Percentiles rank a stretch among this genome's conserved stretches.
phyloP scores from a whole-genome alignment of 2,888 invertebrate species.

The Parnassius mnemosyne region DNA sequence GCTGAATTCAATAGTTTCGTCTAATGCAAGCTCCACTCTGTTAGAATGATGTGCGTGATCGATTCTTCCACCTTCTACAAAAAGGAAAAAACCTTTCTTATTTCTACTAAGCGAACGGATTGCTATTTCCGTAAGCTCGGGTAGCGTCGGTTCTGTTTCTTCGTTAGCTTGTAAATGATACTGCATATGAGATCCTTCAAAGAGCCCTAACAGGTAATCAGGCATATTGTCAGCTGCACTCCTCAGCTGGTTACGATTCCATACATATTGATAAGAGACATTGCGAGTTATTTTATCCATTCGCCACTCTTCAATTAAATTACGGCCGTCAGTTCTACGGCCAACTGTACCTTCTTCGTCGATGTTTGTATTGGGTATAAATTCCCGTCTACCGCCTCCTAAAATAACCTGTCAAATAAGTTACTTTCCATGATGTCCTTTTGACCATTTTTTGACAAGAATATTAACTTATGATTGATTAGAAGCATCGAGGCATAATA shows the following conservation, averaged over 20 bases:
- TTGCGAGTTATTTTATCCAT: constrained; percentile 57
- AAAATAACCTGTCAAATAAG: constrained; percentile 78
- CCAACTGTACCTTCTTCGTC: constrained; percentile 76
- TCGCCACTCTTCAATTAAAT: constrained; percentile 85
- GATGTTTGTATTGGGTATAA: constrained; percentile 71
- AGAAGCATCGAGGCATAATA: no score
- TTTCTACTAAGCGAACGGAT: constrained; percentile 82
- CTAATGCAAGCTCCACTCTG: constrained; percentile 75
- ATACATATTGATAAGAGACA: constrained; percentile 71
- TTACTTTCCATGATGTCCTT: not conserved
- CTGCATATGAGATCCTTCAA: constrained; percentile 80
- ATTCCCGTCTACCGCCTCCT: constrained; percentile 85
- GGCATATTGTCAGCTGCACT: constrained; percentile 64
- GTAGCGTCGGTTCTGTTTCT: constrained; percentile 50
- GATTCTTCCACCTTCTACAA: constrained; percentile 83
- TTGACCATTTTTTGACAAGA: no score
- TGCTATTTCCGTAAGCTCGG: constrained; percentile 68
- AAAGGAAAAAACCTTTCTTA: constrained; percentile 84
- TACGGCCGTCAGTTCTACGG: constrained; percentile 77
- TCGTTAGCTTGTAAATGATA: constrained; percentile 82
- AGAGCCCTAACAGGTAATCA: constrained; percentile 82
- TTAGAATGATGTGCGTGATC: constrained; percentile 82
- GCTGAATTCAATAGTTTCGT: constrained; percentile 83
- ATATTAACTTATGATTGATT: no score
- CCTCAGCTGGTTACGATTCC: constrained; percentile 80